Evolutionary conservation across 2,888 invertebrate species (phyloP).

Genomic region (Acronicta aceris): DNA sequence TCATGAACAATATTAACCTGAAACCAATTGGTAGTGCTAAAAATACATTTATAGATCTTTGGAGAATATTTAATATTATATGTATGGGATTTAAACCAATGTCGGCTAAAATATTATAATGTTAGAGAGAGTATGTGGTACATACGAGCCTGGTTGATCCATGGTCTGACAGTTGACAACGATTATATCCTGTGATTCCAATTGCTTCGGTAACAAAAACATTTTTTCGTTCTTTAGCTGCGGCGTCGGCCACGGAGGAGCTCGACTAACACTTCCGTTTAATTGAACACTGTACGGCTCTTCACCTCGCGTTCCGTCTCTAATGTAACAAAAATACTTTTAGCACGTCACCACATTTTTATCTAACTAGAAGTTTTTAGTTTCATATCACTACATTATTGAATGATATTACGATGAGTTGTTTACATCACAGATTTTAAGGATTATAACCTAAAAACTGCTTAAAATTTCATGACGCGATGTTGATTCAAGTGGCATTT

Average conservation of each 20-base stretch:
- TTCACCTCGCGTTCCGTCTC: conserved; percentile 64
- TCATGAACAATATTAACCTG: too few species aligned
- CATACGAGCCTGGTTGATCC: conserved; percentile 60
- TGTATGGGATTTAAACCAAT: too few species aligned
- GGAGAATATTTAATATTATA: too few species aligned
- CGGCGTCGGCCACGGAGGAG: conserved; percentile 67
- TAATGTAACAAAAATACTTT: conserved; percentile 38
- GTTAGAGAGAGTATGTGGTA: conserved; percentile 3
- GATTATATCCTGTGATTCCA: conserved; percentile 63
- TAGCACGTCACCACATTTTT: conserved; percentile 4
- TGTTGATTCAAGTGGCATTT: conserved; percentile 35
- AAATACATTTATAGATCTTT: too few species aligned
- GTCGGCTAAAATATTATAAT: too few species aligned
- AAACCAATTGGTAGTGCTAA: too few species aligned
- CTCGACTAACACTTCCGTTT: conserved; percentile 65
- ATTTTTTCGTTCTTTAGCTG: conserved; percentile 67
- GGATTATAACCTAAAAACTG: conserved; percentile 26
- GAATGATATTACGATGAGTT: conserved; percentile 12
- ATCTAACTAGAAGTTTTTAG: background rate
- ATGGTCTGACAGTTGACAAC: conserved; percentile 56
- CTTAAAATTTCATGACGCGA: conserved; percentile 18
- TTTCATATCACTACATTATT: conserved; percentile 5
- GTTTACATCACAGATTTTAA: conserved; percentile 24
- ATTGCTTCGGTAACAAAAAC: conserved; percentile 70
- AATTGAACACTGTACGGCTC: conserved; percentile 62